phyloP scores from a whole-genome alignment of 2,113 vertebrate species.

The Pteronura brasiliensis region DNA sequence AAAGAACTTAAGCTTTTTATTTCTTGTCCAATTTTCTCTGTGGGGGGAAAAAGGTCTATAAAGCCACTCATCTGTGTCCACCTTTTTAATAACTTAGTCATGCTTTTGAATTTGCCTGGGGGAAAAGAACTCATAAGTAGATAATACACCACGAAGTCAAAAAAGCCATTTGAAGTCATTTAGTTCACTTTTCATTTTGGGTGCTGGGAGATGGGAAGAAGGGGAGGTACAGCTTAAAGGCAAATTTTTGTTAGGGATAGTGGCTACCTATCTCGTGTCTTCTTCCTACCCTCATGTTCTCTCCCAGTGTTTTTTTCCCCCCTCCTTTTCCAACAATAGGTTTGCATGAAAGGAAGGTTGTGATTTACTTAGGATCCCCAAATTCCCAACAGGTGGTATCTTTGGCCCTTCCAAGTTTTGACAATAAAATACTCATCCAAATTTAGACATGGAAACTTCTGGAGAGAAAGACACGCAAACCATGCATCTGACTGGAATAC shows the following conservation, averaged over 20 bases:
- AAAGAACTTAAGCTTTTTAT: slow-evolving; percentile 61
- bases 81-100: slow-evolving; percentile 53
- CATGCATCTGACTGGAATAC: neutral
- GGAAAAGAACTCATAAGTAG: slow-evolving; percentile 18
- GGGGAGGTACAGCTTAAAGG: neutral
- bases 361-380: neutral
- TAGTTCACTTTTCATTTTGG: neutral
- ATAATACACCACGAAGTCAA: neutral
- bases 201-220: neutral
- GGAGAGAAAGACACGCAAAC: neutral
- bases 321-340: neutral
- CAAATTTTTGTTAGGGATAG: neutral
- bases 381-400: neutral
- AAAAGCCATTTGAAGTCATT: neutral
- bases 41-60: slow-evolving; percentile 46
- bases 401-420: neutral
- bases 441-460: neutral
- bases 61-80: slow-evolving; percentile 60
- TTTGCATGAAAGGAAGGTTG: neutral
- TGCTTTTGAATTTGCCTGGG: slow-evolving; percentile 5
- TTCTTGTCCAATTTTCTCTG: slow-evolving; percentile 62
- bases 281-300: neutral
- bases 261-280: neutral
- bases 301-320: neutral
- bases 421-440: neutral